A percentile compares a stretch with the other conserved stretches of the same genome.
Conservation (phyloP, 2,888 invertebrate species). For the Lydus trimaculatus region DNA sequence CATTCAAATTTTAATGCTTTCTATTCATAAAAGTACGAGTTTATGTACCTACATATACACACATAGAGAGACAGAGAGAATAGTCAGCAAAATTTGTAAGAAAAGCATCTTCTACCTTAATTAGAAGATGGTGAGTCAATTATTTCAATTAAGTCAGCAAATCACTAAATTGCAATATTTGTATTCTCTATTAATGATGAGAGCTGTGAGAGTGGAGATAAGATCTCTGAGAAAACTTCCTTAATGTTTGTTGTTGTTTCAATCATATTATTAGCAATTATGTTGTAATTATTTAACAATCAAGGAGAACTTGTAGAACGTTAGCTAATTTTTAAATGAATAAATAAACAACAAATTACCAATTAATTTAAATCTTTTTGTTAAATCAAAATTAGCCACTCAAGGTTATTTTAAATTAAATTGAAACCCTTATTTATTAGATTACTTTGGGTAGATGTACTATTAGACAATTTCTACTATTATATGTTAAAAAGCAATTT, state of each 20-base stretch:
- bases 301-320: not conserved
- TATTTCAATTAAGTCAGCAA: too few relatives aligned
- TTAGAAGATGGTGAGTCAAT: too few relatives aligned
- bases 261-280: not conserved
- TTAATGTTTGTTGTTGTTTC: not conserved
- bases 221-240: too few relatives aligned
- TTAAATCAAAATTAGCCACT: slow-evolving; percentile 7
- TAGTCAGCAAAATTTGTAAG: too few relatives aligned
- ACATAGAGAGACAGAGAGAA: too few relatives aligned
- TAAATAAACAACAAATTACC: not conserved
- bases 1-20: not conserved
- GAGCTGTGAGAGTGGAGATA: too few relatives aligned
- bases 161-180: too few relatives aligned
- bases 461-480: not conserved
- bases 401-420: slow-evolving; percentile 2
- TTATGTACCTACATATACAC: too few relatives aligned
- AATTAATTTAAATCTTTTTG: not conserved
- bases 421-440: slow-evolving; percentile 6
- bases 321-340: not conserved
- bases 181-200: too few relatives aligned
- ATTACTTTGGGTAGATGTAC: slow-evolving; percentile 2
- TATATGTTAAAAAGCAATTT: not conserved
- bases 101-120: too few relatives aligned
- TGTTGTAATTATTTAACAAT: not conserved
- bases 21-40: too few relatives aligned